phyloP scores from a whole-genome alignment of 2,797 vertebrate genomes.

The Pteropus rufus region DNA sequence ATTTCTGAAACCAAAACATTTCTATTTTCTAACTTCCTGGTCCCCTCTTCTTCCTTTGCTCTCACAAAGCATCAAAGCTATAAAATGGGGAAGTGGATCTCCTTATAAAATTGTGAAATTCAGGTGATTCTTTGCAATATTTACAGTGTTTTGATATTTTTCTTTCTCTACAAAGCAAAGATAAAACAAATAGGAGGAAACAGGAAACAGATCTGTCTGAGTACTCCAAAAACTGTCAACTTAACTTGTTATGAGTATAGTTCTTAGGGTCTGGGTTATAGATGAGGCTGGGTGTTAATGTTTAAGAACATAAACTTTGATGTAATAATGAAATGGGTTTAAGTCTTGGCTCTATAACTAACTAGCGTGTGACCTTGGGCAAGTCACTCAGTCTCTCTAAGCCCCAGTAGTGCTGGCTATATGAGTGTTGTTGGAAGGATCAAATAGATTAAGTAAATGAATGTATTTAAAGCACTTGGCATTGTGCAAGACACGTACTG shows the following conservation, averaged over 20 bases:
- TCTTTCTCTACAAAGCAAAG: constrained; percentile 5
- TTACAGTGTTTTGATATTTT: constrained; percentile 24
- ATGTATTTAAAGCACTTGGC: not conserved
- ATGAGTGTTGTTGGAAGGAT: not conserved
- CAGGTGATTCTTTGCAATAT: not conserved
- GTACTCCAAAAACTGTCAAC: not conserved
- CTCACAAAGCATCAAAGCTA: not conserved
- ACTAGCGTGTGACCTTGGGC: not conserved
- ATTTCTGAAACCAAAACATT: constrained; percentile 44
- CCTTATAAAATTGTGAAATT: not conserved
- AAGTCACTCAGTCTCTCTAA: not conserved
- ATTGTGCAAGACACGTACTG: not conserved
- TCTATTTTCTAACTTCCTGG: not conserved
- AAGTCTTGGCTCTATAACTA: not conserved
- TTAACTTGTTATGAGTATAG: not conserved
- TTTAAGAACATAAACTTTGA: not conserved
- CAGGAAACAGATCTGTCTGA: not conserved
- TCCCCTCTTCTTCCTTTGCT: not conserved
- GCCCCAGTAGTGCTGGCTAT: not conserved
- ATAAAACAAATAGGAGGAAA: constrained; percentile 21
- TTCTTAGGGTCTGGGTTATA: not conserved
- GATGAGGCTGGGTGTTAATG: not conserved
- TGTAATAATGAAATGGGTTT: not conserved
- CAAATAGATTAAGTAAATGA: not conserved
- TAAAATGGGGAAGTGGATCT: not conserved